Evolutionary conservation across 2,888 invertebrate genomes (phyloP).

Genomic region (Actias luna): DNA sequence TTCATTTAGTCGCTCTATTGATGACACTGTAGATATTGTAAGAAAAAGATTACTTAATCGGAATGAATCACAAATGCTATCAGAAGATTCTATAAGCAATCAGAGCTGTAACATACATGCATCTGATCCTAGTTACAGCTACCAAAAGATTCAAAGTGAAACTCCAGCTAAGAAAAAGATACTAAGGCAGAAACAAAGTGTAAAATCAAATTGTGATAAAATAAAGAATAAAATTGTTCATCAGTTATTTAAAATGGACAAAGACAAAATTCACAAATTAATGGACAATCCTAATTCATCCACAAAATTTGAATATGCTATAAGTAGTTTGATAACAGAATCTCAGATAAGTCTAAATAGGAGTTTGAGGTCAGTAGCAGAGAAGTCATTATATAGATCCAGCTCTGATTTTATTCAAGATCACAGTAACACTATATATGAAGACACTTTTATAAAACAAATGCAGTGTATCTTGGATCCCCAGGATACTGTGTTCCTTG

Average conservation of each 20-base stretch:
- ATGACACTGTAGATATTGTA: conserved; percentile 73
- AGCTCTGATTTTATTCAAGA: conserved; percentile 79
- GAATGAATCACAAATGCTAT: conserved; percentile 48
- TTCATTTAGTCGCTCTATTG: conserved; percentile 64
- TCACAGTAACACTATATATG: conserved; percentile 84
- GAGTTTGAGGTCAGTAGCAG: conserved; percentile 71
- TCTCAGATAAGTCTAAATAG: conserved; percentile 74
- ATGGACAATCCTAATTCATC: conserved; percentile 77
- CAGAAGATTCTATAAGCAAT: conserved; percentile 26
- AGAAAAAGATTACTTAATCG: conserved; percentile 61
- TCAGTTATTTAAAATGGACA: conserved; percentile 77
- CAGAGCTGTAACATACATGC: neutral
- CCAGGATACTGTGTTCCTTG: conserved; percentile 78
- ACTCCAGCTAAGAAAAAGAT: conserved; percentile 50
- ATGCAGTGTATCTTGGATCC: conserved; percentile 82
- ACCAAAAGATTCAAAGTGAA: conserved; percentile 38
- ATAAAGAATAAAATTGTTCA: conserved; percentile 76
- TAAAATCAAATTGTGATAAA: conserved; percentile 63
- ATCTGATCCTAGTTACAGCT: neutral
- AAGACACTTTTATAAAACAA: conserved; percentile 89
- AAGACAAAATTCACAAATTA: conserved; percentile 71
- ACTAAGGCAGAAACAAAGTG: conserved; percentile 46
- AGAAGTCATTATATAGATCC: conserved; percentile 66
- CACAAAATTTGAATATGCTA: conserved; percentile 76
- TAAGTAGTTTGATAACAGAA: conserved; percentile 74